These are phyloP conservation scores for Cydia fagiglandana DNA, from an alignment of 1,140 invertebrate species.

Conservation along the genomic window DNA sequence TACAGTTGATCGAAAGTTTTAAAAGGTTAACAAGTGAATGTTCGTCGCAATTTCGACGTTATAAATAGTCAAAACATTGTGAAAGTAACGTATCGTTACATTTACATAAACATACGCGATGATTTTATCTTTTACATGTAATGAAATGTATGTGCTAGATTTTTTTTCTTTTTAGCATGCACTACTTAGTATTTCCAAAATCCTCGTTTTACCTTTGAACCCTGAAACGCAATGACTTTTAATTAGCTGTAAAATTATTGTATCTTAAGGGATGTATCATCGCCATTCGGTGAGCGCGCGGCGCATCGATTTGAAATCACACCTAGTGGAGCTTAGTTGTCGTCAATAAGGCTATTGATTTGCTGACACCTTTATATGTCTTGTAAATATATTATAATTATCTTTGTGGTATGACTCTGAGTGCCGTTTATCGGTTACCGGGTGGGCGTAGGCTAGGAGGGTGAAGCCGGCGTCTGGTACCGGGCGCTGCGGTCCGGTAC, in stretches of 20 bases:
- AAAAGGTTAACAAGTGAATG: background rate
- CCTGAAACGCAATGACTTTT: conserved; percentile 36
- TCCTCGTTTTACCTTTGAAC: conserved; percentile 50
- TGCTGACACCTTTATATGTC: conserved; percentile 76
- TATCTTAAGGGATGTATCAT: conserved; percentile 59
- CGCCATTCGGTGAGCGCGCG: conserved; percentile 51
- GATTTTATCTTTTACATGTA: conserved; percentile 24
- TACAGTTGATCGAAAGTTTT: conserved; percentile 6
- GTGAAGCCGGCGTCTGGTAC: background rate
- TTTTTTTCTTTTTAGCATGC: conserved; percentile 24
- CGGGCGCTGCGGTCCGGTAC: background rate
- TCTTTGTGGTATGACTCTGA: conserved; percentile 73
- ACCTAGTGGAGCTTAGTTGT: conserved; percentile 78
- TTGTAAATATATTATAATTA: conserved; percentile 79
- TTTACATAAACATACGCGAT: background rate
- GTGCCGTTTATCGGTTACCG: conserved; percentile 52
- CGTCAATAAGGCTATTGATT: conserved; percentile 74
- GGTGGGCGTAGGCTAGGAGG: conserved; percentile 23
- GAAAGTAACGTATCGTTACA: conserved; percentile 1
- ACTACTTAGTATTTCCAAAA: background rate
- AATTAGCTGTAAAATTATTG: conserved; percentile 76
- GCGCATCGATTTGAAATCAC: conserved; percentile 76
- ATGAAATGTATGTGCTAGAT: conserved; percentile 28
- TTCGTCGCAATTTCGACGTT: background rate
- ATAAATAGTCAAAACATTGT: background rate